A percentile compares a stretch with the other conserved stretches of the same genome.
phyloP scores from a whole-genome alignment of 2,113 vertebrate genomes.

The Zeus faber region DNA sequence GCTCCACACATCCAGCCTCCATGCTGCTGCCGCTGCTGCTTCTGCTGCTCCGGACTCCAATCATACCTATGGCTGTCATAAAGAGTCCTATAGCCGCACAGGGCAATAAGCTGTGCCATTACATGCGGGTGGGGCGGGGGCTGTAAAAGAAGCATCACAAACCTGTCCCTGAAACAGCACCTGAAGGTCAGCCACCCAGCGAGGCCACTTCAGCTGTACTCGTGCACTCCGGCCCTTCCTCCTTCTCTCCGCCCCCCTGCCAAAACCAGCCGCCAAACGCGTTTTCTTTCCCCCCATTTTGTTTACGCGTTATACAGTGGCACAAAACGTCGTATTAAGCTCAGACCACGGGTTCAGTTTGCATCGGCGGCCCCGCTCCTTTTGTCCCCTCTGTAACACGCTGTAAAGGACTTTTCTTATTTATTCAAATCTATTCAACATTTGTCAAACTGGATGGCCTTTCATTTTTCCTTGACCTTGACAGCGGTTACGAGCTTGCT shows the following conservation, averaged over 20 bases:
- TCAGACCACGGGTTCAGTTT: not conserved
- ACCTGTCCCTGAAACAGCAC: conserved; percentile 48
- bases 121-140: conserved; percentile 33
- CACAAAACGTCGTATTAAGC: not conserved
- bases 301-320: too few relatives aligned
- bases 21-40: conserved; percentile 27
- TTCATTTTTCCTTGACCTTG: conserved; percentile 22
- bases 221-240: not conserved
- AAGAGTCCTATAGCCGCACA: conserved; percentile 58
- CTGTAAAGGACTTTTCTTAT: conserved; percentile 5
- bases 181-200: conserved; percentile 62
- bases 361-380: not conserved
- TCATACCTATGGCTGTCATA: conserved; percentile 60
- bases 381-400: not conserved
- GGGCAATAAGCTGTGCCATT: conserved; percentile 61
- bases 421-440: conserved; percentile 24
- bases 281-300: too few relatives aligned
- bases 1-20: conserved; percentile 21
- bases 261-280: too few relatives aligned
- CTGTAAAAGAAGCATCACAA: conserved; percentile 61
- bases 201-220: conserved; percentile 28
- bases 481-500: conserved; percentile 7
- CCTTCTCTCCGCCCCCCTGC: not conserved
- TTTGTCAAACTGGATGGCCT: conserved; percentile 19
- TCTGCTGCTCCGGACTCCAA: conserved; percentile 31